Evolutionary conservation across 2,113 vertebrate species (phyloP).

Genomic region (Nothocercus nigrocapillus): DNA sequence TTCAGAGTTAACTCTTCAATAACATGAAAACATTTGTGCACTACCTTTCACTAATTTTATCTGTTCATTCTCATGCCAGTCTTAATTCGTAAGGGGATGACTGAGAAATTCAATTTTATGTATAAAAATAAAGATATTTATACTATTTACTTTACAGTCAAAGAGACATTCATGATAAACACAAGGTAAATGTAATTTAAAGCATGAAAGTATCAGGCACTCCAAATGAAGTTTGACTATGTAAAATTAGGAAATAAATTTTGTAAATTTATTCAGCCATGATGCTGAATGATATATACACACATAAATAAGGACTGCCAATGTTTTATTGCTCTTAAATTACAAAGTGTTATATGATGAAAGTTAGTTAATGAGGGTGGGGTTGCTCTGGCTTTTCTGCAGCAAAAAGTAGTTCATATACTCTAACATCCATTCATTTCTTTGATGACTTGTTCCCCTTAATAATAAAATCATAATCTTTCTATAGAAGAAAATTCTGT

Average conservation of each 20-base stretch:
- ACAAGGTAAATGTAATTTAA: background rate
- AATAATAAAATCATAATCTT: constrained; percentile 29
- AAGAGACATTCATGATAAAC: background rate
- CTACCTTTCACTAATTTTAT: background rate
- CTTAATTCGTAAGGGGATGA: background rate
- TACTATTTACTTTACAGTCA: background rate
- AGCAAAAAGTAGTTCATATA: constrained; percentile 28
- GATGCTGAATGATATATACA: background rate
- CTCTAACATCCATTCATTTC: background rate
- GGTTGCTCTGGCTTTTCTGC: background rate
- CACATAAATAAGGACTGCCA: background rate
- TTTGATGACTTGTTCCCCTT: background rate
- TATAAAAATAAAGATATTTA: background rate
- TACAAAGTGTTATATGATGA: background rate
- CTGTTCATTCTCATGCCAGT: background rate
- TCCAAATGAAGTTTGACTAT: background rate
- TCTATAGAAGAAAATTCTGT: constrained; percentile 12
- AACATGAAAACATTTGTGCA: background rate
- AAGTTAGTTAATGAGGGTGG: background rate
- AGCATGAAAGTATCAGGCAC: background rate
- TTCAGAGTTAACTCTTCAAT: background rate
- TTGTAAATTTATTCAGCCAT: background rate
- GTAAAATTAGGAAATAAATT: background rate
- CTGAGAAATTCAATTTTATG: background rate
- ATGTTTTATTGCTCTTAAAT: constrained; percentile 27